Evolutionary conservation across 2,888 invertebrate genomes (phyloP).

Genomic region (Alitta virens): DNA sequence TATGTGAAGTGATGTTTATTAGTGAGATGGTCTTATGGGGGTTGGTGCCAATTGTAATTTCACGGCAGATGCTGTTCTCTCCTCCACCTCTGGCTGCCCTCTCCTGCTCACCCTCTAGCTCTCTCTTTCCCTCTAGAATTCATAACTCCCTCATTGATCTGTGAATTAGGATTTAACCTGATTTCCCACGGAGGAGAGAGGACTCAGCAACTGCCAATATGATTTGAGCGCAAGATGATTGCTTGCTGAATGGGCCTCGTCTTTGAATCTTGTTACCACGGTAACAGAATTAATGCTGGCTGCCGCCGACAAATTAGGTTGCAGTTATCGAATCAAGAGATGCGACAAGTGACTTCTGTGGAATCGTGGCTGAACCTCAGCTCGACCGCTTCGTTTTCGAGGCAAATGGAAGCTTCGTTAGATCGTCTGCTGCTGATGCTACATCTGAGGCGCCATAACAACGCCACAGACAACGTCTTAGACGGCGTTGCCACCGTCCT

Average conservation of each 20-base stretch:
- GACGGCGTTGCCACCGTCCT: background rate
- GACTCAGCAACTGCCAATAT: background rate
- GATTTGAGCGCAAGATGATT: slow-evolving; percentile 7
- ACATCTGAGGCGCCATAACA: no score
- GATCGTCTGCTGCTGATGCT: no score
- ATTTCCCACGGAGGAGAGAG: slow-evolving; percentile 8
- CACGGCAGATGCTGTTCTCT: no score
- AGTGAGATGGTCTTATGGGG: no score
- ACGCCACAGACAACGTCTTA: background rate
- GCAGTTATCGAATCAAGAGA: slow-evolving; percentile 6
- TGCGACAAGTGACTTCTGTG: slow-evolving; percentile 14
- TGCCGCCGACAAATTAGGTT: slow-evolving; percentile 7
- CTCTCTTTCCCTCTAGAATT: background rate
- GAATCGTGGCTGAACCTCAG: background rate
- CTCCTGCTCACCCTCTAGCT: no score
- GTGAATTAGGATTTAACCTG: slow-evolving; percentile 6
- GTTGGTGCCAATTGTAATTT: no score
- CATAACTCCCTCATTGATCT: slow-evolving; percentile 11
- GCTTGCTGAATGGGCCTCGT: background rate
- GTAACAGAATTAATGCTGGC: slow-evolving; percentile 2
- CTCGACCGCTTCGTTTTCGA: no score
- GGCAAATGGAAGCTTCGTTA: no score
- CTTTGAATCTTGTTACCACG: background rate
- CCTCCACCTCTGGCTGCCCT: no score
- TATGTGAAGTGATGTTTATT: no score